Evolutionary conservation across 2,888 invertebrate species (phyloP), one percentile per base, ranked within the genome.

Genomic region (Opisthograptis luteolata): DNA sequence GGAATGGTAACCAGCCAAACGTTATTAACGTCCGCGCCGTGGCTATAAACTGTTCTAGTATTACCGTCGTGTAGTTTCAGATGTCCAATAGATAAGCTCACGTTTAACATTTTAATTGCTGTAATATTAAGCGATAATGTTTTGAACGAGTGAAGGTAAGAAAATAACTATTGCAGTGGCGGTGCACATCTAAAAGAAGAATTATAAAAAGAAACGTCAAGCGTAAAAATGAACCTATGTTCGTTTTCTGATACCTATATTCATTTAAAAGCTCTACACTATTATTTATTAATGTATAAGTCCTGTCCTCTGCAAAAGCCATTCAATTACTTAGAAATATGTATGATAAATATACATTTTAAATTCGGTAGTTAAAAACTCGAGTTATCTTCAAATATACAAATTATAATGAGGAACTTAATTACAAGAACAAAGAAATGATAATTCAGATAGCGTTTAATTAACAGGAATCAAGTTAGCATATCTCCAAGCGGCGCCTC

Each of bases 11-110:
- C 46, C 60, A 49, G 17, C 55, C 39, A 22, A 27, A 39, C 53
- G 48, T 55, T 47, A 52, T 55, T 58, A 55, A 55, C 59, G 55
- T 42, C 37, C 44, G 32, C 50, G 46, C 41, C 43, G 45, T 39
- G 46, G 43, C 50, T 64, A 50, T 46, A 41, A 25, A 49, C 70
- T 51, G 6, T 58, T 17, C 2, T 3, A 17, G 17, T 17, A 13
- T n/a, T 34, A 52, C 58, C 68, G 22, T 22, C 66, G 68, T n/a
- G n/a, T n/a, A 12, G 10, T 3, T 27, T 9, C 3, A 9, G 27
- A 27, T 27, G 27, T 4, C 2, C 12, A 27, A 12, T 27, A 9
- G 9, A 27, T 27, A 27, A 27, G 12, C 3, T 25, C 5, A 1
- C n/a, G n/a, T n/a, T n/a, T n/a, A n/a, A n/a, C n/a, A n/a, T n/a